Base-by-base conservation (phyloP, 2,888 invertebrate genomes). In the Oligia latruncula region DNA sequence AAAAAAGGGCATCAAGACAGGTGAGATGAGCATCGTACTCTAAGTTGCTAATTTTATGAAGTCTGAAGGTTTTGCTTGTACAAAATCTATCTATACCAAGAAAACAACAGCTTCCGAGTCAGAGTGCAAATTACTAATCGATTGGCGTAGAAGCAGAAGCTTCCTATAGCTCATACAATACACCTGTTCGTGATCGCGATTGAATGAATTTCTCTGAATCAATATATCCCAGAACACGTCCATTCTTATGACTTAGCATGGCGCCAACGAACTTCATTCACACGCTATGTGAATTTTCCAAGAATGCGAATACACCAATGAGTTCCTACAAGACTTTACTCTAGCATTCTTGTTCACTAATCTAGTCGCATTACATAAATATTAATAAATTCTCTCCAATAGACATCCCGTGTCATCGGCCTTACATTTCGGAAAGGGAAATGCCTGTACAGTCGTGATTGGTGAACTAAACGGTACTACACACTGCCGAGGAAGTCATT, bases 351-450 rank as follows among this genome's bases (percentile, higher is more conserved):
- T 70, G 68, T 52, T 58, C 46, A 82, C 62, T 52, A 77, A 82
- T 81, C 77, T 82, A 72, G 11, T 40, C 29, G 13, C 82, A 72
- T 52, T 68, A 52, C 15, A 85, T 79, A 82, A 71, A 75, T 78
- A 76, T 65, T 73, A 77, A 81, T 81, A 64, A 76, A 80, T 81
- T 74, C 81, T 67, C 46, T 77, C 55, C 75, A 74, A 75, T 79
- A 72, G 35, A 81, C 90, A 90, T 93, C 93, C 93, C 90, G 93
- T 91, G 91, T 91, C 93, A 91, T 90, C 91, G 91, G 88, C 92
- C 93, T 88, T 72, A 82, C 79, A 84, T 88, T 90, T 92, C 87
- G 92, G 91, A 91, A 91, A 89, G 90, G 92, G 92, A 92, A 93
- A 92, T 92, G 90, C 87, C 89, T 89, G 87, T 90, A 90, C 87